A percentile compares a stretch with the other conserved stretches of the same genome.
Conservation (phyloP, 2,888 invertebrate genomes). For the Portevinia maculata region DNA sequence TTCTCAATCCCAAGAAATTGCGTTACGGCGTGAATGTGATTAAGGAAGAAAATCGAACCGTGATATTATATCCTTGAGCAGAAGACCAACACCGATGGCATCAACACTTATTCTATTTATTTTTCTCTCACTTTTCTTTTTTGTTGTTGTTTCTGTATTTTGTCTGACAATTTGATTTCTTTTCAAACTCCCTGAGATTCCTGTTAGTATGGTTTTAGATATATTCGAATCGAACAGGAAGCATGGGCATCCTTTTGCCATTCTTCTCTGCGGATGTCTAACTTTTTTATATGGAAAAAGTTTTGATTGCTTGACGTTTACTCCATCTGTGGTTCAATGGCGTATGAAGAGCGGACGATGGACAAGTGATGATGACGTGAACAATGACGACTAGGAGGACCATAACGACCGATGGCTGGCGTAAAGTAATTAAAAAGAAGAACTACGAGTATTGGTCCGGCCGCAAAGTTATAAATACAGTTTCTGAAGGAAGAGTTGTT, state of each 20-base stretch:
- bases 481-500: slow-evolving; percentile 21
- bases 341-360: slow-evolving; percentile 68
- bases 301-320: slow-evolving; percentile 73
- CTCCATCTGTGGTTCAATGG: slow-evolving; percentile 73
- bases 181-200: slow-evolving; percentile 60
- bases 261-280: slow-evolving; percentile 54
- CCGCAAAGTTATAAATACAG: slow-evolving; percentile 64
- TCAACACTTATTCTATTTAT: slow-evolving; percentile 45
- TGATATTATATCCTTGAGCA: slow-evolving; percentile 14
- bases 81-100: slow-evolving; percentile 22
- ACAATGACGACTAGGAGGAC: slow-evolving; percentile 21
- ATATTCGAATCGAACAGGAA: slow-evolving; percentile 2
- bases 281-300: slow-evolving; percentile 73
- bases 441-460: slow-evolving; percentile 21
- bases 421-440: slow-evolving; percentile 70
- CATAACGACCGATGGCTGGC: slow-evolving; percentile 67
- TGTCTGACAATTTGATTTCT: slow-evolving; percentile 70
- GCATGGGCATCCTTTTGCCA: slow-evolving; percentile 48
- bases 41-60: slow-evolving; percentile 43
- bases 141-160: slow-evolving; percentile 25
- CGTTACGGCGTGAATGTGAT: slow-evolving; percentile 59
- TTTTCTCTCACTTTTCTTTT: slow-evolving; percentile 15
- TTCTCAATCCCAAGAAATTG: slow-evolving; percentile 28
- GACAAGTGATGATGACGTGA: slow-evolving; percentile 69
- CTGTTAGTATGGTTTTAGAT: neutral